A percentile compares a stretch with the other conserved stretches of the same genome.
Evolutionary conservation across 2,888 invertebrate species (phyloP).

Genomic region (Onthophagus sagittarius): DNA sequence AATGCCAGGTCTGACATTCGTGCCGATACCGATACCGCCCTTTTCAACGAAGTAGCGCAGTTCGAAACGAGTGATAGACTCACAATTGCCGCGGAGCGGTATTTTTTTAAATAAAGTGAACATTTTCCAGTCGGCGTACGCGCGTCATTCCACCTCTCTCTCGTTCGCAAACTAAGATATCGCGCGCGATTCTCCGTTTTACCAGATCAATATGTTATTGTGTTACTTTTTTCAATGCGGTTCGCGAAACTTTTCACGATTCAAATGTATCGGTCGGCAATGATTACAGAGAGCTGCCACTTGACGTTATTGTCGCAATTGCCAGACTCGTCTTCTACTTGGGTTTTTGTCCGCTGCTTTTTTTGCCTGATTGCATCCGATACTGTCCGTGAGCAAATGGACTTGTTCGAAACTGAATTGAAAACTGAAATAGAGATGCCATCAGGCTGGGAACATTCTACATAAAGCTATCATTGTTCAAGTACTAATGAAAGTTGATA

Average conservation of each 20-base stretch:
- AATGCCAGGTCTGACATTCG: conserved; percentile 20
- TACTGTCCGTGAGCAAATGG: neutral
- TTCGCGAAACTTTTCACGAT: neutral
- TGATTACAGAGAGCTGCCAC: conserved; percentile 2
- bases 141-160: neutral
- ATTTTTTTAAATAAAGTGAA: conserved; percentile 11
- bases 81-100: conserved; percentile 1
- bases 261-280: neutral
- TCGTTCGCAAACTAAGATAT: conserved; percentile 6
- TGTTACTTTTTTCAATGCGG: conserved; percentile 8
- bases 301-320: conserved; percentile 10
- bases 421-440: neutral
- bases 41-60: neutral
- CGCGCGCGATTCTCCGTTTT: conserved; percentile 2
- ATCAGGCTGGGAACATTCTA: neutral
- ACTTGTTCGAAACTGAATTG: neutral
- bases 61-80: conserved; percentile 6
- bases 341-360: neutral
- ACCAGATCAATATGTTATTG: conserved; percentile 12
- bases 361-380: neutral
- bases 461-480: neutral
- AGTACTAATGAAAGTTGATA: neutral
- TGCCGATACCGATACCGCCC: conserved; percentile 9
- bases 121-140: conserved; percentile 1
- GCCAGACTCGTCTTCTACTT: conserved; percentile 1